phyloP scores from a whole-genome alignment of 2,888 invertebrate species.

The Thelaira solivaga region DNA sequence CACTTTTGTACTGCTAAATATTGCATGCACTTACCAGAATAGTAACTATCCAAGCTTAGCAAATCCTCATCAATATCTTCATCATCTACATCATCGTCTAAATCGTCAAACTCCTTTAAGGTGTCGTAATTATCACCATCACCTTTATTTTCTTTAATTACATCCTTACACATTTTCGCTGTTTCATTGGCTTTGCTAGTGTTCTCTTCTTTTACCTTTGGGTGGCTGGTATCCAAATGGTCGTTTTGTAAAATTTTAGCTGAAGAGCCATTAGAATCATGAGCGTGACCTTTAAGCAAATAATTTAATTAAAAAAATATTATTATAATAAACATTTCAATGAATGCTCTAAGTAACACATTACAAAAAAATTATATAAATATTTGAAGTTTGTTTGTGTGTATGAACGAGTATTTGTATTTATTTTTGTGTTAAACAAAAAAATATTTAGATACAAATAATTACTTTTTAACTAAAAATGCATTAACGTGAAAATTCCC shows the following conservation, averaged over 20 bases:
- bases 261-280: neutral
- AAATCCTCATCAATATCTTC: constrained; percentile 73
- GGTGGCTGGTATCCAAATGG: neutral
- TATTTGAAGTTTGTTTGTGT: neutral
- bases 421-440: constrained; percentile 2
- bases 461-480: constrained; percentile 59
- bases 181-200: neutral
- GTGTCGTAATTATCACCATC: constrained; percentile 40
- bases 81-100: constrained; percentile 65
- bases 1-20: no score
- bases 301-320: neutral
- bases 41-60: constrained; percentile 76
- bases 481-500: constrained; percentile 54
- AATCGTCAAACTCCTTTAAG: constrained; percentile 59
- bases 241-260: constrained; percentile 4
- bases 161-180: neutral
- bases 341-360: no score
- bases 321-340: neutral
- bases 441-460: constrained; percentile 61
- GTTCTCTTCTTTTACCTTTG: neutral
- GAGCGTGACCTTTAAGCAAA: constrained; percentile 23
- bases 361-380: neutral
- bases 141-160: neutral
- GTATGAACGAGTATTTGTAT: no score
- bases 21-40: constrained; percentile 77